Conservation (phyloP, 2,113 vertebrate genomes). For the Sigmodon hispidus region DNA sequence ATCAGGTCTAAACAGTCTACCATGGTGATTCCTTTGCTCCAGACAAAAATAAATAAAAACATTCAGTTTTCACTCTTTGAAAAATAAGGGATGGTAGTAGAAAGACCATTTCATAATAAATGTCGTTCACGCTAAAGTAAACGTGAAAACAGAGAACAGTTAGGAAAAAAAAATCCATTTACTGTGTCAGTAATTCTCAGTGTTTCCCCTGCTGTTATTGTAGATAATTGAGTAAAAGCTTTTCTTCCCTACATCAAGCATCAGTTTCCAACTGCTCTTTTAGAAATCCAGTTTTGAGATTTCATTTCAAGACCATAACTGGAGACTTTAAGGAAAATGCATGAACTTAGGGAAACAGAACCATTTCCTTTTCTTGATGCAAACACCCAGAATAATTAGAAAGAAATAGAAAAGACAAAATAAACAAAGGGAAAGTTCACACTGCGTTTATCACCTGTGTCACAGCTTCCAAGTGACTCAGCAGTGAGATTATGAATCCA, state of each 20-base stretch:
- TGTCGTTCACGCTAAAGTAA: slow-evolving; percentile 78
- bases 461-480: not conserved
- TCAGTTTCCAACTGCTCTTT: slow-evolving; percentile 78
- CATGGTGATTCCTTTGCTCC: not conserved
- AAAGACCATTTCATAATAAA: slow-evolving; percentile 70
- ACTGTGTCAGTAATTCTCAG: slow-evolving; percentile 80
- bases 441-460: slow-evolving; percentile 10
- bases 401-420: slow-evolving; percentile 21
- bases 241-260: slow-evolving; percentile 73
- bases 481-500: not conserved
- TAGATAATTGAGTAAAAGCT: slow-evolving; percentile 82
- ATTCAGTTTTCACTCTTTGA: not conserved
- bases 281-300: slow-evolving; percentile 77
- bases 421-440: slow-evolving; percentile 7
- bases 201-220: slow-evolving; percentile 75
- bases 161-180: slow-evolving; percentile 81
- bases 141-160: slow-evolving; percentile 79
- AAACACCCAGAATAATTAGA: slow-evolving; percentile 48
- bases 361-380: slow-evolving; percentile 63
- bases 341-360: slow-evolving; percentile 63
- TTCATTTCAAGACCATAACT: slow-evolving; percentile 75
- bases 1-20: not conserved
- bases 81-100: slow-evolving; percentile 45
- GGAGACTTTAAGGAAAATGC: slow-evolving; percentile 68
- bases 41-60: slow-evolving; percentile 25